A percentile compares a stretch with the other conserved stretches of the same genome.
These are phyloP conservation scores for Mus musculus DNA, from an alignment of 2,113 vertebrate species.

Conservation along the genomic window DNA sequence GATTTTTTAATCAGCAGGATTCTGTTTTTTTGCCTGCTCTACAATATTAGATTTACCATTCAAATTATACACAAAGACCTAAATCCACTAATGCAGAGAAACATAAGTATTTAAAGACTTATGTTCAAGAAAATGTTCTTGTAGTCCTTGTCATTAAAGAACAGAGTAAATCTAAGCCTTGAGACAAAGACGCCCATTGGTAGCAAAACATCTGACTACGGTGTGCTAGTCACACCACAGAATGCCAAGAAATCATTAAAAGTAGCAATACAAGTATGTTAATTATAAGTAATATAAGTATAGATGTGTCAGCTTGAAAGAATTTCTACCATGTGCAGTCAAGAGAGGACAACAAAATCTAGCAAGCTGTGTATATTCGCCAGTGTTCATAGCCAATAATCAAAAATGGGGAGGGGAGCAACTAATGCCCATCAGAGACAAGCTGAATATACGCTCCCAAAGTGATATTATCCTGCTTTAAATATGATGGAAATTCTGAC, in stretches of 20 bases:
- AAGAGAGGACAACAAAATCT: slow-evolving; percentile 27
- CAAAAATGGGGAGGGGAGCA: background rate
- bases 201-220: slow-evolving; percentile 33
- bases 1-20: slow-evolving; percentile 17
- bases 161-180: slow-evolving; percentile 15
- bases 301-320: background rate
- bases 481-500: background rate
- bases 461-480: background rate
- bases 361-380: background rate
- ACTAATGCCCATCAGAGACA: background rate
- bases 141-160: slow-evolving; percentile 40
- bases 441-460: background rate
- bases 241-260: slow-evolving; percentile 18
- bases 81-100: slow-evolving; percentile 1
- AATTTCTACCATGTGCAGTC: background rate
- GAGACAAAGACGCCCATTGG: background rate
- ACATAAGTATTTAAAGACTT: slow-evolving; percentile 51
- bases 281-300: background rate
- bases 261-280: background rate
- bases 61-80: slow-evolving; percentile 56
- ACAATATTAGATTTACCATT: slow-evolving; percentile 6
- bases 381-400: background rate
- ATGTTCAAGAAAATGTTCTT: background rate
- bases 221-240: background rate
- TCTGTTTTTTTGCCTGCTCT: slow-evolving; percentile 8